Conservation (phyloP, 2,888 invertebrate genomes). For the Oscheius sp. region DNA sequence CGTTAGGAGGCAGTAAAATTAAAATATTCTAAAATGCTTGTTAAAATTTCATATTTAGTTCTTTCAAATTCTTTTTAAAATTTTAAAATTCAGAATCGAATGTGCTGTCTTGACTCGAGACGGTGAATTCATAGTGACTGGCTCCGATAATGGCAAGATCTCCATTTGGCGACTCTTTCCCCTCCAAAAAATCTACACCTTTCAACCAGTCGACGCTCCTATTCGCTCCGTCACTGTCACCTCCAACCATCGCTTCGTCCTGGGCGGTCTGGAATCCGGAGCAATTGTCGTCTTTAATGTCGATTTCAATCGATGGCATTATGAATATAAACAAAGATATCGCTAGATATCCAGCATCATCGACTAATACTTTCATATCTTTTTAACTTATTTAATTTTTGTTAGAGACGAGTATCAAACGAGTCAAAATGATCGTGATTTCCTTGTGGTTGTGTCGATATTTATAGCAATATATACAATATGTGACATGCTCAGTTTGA, state of each 20-base stretch:
- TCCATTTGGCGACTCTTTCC: constrained; percentile 98
- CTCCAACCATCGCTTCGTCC: constrained; percentile 96
- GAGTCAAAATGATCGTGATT: constrained; percentile 20
- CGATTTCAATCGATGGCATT: constrained; percentile 85
- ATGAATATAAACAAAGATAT: constrained; percentile 65
- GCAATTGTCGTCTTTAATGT: constrained; percentile 98
- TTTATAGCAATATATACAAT: constrained; percentile 12
- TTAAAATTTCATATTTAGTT: too few species aligned
- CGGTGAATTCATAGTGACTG: constrained; percentile 97
- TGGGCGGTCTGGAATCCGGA: constrained; percentile 95
- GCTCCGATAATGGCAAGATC: constrained; percentile 94
- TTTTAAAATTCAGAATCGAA: constrained; percentile 39
- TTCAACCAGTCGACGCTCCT: constrained; percentile 72
- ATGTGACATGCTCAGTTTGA: not conserved
- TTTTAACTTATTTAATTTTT: not conserved
- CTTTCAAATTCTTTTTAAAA: not conserved
- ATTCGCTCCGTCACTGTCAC: constrained; percentile 85
- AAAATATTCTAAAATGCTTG: not conserved
- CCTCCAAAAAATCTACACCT: constrained; percentile 93
- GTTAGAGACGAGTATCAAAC: constrained; percentile 9
- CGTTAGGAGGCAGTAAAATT: too few species aligned
- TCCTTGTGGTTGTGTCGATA: constrained; percentile 7
- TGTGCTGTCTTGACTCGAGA: constrained; percentile 71
- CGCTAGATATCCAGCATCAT: constrained; percentile 17
- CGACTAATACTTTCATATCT: constrained; percentile 2